Base-by-base conservation (phyloP, 2,113 vertebrate species). In the Vidua chalybeata region DNA sequence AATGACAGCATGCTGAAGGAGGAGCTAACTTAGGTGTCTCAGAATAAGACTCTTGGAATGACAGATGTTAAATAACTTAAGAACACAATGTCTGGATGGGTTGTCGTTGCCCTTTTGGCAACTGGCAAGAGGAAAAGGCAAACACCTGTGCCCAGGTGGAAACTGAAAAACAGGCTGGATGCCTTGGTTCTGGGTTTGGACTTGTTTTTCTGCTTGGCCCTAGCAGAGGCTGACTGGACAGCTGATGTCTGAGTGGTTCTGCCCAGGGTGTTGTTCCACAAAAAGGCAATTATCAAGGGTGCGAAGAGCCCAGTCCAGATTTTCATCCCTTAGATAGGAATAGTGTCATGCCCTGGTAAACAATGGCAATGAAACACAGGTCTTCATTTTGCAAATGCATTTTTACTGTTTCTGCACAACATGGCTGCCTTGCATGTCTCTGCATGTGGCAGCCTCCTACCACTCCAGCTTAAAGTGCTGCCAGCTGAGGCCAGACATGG, bases 381-480 rank as follows among this genome's bases (percentile, higher is more conserved):
- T 26, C 37, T 72, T 75, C 4, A 9, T 87, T 78, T 68, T 82
- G 49, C 41, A 78, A 86, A 89, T 33, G 81, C 6, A 6, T 49
- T 84, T 80, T 77, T 55, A 55, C 55, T 83, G 37, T 93, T 93
- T 66, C n/a, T 2, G 4, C 51, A 13, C 45, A n/a, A 62, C 14
- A 17, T 0, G 0, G 27, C 19, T 89, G 58, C 67, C 54, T 63
- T 0, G 0, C 22, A 15, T 1, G 0, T 35, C 45, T 51, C 51
- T 80, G 75, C 54, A 58, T 74, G 74, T 81, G 77, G 69, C 74
- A 52, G 10, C 13, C 74, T 63, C 56, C 82, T 74, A 74, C 66
- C 31, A 3, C 45, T 30, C 26, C 64, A 52, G 46, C 43, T 23
- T 20, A 31, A 41, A 15, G 45, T 26, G 20, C 74, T 82, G 58